Conservation (phyloP, 2,888 invertebrate genomes). For the Druceiella hillmani region DNA sequence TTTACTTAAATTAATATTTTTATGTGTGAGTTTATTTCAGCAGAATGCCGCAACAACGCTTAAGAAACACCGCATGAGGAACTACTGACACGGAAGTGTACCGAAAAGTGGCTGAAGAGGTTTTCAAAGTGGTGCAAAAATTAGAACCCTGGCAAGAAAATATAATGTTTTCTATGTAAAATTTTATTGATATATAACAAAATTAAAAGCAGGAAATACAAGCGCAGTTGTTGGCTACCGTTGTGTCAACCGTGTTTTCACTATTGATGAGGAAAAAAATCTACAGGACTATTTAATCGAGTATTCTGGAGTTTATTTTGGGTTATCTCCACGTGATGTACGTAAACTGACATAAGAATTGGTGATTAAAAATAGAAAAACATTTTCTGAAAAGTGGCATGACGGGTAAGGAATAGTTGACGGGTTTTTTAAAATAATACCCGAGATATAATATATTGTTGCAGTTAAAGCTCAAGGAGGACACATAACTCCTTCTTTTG, state of each 20-base stretch:
- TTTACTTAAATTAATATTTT: background rate
- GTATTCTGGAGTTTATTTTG: constrained; percentile 11
- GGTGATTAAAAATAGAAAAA: constrained; percentile 12
- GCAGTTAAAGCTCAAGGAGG: constrained; percentile 14
- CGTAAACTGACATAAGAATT: constrained; percentile 8
- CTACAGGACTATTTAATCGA: constrained; percentile 10
- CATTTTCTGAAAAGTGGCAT: constrained; percentile 12
- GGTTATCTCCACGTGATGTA: constrained; percentile 1
- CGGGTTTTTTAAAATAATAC: constrained; percentile 14
- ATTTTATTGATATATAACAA: constrained; percentile 12
- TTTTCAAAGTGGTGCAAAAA: constrained; percentile 3
- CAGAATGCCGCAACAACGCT: background rate
- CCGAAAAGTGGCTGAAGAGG: background rate
- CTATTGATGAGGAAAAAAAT: constrained; percentile 6
- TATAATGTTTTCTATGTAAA: constrained; percentile 14
- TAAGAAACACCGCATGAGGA: too few relatives aligned
- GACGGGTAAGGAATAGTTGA: constrained; percentile 12
- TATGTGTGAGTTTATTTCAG: background rate
- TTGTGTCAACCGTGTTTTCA: constrained; percentile 12
- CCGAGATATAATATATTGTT: constrained; percentile 14
- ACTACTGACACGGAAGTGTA: too few relatives aligned
- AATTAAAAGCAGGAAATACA: constrained; percentile 11
- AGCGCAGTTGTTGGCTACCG: constrained; percentile 9
- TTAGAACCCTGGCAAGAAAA: constrained; percentile 12
- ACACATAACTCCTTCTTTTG: constrained; percentile 10